A percentile compares a stretch with the other conserved stretches of the same genome.
Evolutionary conservation across 2,113 vertebrate species (phyloP).

Genomic region (Chaetodon trifascialis): DNA sequence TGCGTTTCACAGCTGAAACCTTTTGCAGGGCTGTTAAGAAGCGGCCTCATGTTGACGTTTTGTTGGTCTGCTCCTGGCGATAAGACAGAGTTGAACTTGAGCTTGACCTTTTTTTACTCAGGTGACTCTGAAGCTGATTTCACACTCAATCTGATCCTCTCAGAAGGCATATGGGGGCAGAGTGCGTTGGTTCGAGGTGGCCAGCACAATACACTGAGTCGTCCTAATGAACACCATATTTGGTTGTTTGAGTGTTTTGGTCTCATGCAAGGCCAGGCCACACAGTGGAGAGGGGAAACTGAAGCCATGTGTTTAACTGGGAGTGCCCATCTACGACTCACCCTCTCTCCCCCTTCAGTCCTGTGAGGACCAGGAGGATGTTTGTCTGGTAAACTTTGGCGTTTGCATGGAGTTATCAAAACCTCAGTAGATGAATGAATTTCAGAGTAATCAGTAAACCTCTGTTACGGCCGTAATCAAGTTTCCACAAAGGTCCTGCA

Average conservation of each 20-base stretch:
- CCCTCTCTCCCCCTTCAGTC: constrained; percentile 24
- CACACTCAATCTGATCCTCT: not conserved
- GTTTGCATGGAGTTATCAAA: constrained; percentile 18
- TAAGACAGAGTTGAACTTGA: not conserved
- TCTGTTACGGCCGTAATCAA: constrained; percentile 13
- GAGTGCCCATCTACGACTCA: constrained; percentile 53
- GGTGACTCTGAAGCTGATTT: constrained; percentile 1
- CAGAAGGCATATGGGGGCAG: not conserved
- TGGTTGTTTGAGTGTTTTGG: constrained; percentile 75
- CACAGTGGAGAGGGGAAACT: constrained; percentile 67
- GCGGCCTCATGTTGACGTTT: not conserved
- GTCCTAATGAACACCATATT: constrained; percentile 80
- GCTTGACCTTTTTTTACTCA: not conserved
- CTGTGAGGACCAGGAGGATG: constrained; percentile 36
- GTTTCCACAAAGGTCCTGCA: constrained; percentile 12
- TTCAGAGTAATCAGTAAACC: constrained; percentile 37
- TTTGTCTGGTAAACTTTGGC: constrained; percentile 54
- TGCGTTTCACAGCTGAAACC: not conserved
- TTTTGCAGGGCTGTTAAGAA: not conserved
- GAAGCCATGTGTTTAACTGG: constrained; percentile 73
- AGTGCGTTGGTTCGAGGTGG: constrained; percentile 44
- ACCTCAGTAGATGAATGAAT: constrained; percentile 31
- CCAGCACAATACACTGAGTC: constrained; percentile 23
- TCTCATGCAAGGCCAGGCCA: constrained; percentile 67
- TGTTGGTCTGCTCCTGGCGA: not conserved